Conservation (phyloP, 2,113 vertebrate species). For the Sorex araneus region DNA sequence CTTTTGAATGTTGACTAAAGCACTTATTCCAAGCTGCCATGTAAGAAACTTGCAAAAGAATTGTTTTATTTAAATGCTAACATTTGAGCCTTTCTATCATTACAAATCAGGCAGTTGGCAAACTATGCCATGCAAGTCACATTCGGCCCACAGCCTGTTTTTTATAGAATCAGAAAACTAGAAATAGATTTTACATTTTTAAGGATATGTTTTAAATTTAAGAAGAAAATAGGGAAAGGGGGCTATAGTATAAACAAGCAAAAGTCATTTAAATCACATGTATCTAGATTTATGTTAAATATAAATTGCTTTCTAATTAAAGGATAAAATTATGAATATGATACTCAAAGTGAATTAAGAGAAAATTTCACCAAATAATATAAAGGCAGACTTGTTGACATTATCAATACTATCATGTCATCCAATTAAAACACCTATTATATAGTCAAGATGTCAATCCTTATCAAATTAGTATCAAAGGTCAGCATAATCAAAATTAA, state of each 20-base stretch:
- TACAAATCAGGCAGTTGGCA: slow-evolving; percentile 12
- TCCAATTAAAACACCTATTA: slow-evolving; percentile 20
- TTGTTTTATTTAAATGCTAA: slow-evolving; percentile 18
- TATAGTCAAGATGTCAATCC: not conserved
- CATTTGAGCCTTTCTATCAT: slow-evolving; percentile 2
- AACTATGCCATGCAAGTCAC: slow-evolving; percentile 12
- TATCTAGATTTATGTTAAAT: not conserved
- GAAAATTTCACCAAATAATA: not conserved
- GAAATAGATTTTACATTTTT: not conserved
- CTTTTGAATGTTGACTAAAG: slow-evolving; percentile 58
- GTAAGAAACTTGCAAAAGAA: not conserved
- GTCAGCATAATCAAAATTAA: not conserved
- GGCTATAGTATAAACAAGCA: not conserved
- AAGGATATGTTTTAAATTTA: not conserved
- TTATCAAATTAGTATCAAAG: slow-evolving; percentile 24
- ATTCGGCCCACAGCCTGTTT: not conserved
- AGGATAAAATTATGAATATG: not conserved
- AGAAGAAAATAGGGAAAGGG: not conserved
- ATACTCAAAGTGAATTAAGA: not conserved
- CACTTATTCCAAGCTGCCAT: slow-evolving; percentile 12
- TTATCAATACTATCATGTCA: not conserved
- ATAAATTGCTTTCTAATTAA: slow-evolving; percentile 21
- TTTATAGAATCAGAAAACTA: slow-evolving; percentile 1
- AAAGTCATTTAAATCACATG: slow-evolving; percentile 31
- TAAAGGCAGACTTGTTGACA: not conserved